Conservation (phyloP, 2,888 invertebrate species). For the Notodonta ziczac region DNA sequence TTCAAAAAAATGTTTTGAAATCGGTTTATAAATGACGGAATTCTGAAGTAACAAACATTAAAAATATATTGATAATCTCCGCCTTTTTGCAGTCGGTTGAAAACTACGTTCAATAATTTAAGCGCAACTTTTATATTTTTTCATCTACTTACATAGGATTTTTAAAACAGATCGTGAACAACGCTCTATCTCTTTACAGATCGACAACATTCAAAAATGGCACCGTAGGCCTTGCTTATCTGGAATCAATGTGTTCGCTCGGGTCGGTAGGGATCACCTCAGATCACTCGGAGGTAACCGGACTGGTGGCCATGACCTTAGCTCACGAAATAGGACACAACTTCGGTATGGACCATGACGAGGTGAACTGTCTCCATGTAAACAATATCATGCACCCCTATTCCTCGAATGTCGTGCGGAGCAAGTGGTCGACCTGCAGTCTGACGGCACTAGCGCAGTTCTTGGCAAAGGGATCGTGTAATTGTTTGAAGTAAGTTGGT, state of each 20-base stretch:
- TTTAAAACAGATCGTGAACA: no score
- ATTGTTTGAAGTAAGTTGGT: conserved; percentile 86
- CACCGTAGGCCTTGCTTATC: conserved; percentile 98
- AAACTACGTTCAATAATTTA: no score
- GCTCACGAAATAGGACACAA: conserved; percentile 27
- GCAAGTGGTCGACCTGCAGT: conserved; percentile 98
- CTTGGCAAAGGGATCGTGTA: conserved; percentile 98
- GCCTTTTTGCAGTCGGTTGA: no score
- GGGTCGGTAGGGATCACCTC: conserved; percentile 67
- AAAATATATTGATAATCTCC: no score
- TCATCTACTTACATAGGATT: no score
- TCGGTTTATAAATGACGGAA: no score
- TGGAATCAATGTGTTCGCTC: conserved; percentile 97
- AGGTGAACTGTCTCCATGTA: conserved; percentile 88
- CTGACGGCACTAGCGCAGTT: conserved; percentile 93
- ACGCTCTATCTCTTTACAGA: conserved; percentile 76
- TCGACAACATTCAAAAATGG: conserved; percentile 94
- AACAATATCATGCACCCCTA: conserved; percentile 98
- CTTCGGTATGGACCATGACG: conserved; percentile 20
- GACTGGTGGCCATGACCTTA: conserved; percentile 15
- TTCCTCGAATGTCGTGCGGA: conserved; percentile 90
- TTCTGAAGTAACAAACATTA: no score
- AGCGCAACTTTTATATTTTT: no score
- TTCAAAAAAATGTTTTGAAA: no score
- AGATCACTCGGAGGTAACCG: conserved; percentile 5